Evolutionary conservation across 2,888 invertebrate species (phyloP).

Genomic region (Eledona agricola): DNA sequence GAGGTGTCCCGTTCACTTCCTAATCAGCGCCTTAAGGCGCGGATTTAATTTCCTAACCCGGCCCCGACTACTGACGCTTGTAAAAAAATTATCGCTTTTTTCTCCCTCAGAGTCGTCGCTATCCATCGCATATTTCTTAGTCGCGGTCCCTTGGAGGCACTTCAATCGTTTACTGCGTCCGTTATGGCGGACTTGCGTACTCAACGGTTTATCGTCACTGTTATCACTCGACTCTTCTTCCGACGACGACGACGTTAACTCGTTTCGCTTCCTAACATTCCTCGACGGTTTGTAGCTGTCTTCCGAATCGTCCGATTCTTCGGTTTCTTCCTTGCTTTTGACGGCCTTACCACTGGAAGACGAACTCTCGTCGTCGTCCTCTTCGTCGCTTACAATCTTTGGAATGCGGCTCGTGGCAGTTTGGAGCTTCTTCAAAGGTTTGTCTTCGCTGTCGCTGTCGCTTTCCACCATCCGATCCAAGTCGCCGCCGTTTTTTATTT

Average conservation of each 20-base stretch:
- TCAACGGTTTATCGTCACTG: slow-evolving; percentile 46
- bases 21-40: slow-evolving; percentile 72
- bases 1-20: slow-evolving; percentile 43
- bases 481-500: slow-evolving; percentile 38
- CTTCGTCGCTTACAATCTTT: slow-evolving; percentile 43
- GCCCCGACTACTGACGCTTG: slow-evolving; percentile 79
- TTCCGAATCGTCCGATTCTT: slow-evolving; percentile 35
- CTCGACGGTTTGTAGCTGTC: slow-evolving; percentile 27
- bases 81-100: slow-evolving; percentile 49
- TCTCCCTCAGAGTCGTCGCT: slow-evolving; percentile 47
- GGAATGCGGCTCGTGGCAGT: slow-evolving; percentile 36
- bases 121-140: slow-evolving; percentile 29
- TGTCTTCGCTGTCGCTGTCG: slow-evolving; percentile 43
- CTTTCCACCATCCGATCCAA: slow-evolving; percentile 43
- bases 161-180: slow-evolving; percentile 51
- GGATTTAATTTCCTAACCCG: slow-evolving; percentile 84
- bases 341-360: slow-evolving; percentile 41
- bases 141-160: slow-evolving; percentile 35
- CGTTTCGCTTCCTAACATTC: slow-evolving; percentile 19
- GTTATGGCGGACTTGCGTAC: slow-evolving; percentile 57
- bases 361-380: slow-evolving; percentile 48
- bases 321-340: slow-evolving; percentile 41
- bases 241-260: slow-evolving; percentile 2
- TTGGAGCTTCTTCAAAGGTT: slow-evolving; percentile 37
- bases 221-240: slow-evolving; percentile 47